Conservation (phyloP, 2,113 vertebrate genomes). For the Ursus arctos region DNA sequence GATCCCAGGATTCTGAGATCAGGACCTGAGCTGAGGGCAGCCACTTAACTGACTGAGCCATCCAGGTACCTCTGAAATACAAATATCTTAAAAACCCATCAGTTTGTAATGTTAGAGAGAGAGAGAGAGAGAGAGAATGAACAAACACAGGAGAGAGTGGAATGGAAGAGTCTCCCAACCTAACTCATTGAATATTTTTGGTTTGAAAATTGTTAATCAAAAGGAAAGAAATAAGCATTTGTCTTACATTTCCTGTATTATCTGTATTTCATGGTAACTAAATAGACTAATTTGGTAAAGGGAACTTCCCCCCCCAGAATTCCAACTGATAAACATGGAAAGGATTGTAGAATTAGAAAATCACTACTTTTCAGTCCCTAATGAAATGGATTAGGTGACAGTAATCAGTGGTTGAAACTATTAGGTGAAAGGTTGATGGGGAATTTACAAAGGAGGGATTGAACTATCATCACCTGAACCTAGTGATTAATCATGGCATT, state of each 20-base stretch:
- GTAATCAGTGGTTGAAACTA: background rate
- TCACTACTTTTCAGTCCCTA: background rate
- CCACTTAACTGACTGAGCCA: background rate
- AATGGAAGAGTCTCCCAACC: background rate
- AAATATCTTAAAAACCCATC: background rate
- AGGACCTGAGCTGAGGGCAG: background rate
- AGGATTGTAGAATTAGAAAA: slow-evolving; percentile 1
- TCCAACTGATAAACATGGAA: background rate
- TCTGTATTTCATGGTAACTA: background rate
- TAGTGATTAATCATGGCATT: background rate
- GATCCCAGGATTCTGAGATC: background rate
- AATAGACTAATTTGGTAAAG: background rate
- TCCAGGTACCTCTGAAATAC: background rate
- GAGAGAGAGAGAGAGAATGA: background rate
- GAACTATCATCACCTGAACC: background rate
- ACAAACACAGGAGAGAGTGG: background rate
- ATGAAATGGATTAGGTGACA: background rate
- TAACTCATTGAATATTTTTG: background rate
- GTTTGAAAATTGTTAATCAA: slow-evolving; percentile 14
- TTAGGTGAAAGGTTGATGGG: background rate
- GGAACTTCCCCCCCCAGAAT: background rate
- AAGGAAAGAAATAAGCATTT: background rate
- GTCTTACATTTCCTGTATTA: background rate
- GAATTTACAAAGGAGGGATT: slow-evolving; percentile 1
- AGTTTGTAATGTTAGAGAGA: background rate